A percentile compares a stretch with the other conserved stretches of the same genome.
phyloP scores from a whole-genome alignment of 2,797 vertebrate genomes.

The Crenuchus spilurus region DNA sequence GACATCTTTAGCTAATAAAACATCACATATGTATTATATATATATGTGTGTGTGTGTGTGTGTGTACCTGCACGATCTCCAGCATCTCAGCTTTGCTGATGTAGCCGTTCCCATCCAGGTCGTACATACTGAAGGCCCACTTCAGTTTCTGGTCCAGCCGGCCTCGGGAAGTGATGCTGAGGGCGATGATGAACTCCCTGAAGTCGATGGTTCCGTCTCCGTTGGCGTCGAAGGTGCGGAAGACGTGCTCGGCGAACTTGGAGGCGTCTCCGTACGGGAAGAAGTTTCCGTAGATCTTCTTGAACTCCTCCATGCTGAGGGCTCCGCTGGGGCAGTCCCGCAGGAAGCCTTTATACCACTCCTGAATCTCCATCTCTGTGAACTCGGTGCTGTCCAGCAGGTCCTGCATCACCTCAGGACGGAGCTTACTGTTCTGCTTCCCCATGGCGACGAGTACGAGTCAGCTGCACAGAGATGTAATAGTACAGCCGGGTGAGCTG shows the following conservation, averaged over 20 bases:
- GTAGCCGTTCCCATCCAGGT: slow-evolving; percentile 94
- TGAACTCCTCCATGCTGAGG: slow-evolving; percentile 97
- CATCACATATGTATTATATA: neutral
- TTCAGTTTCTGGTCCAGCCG: slow-evolving; percentile 98
- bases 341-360: slow-evolving; percentile 99
- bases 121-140: slow-evolving; percentile 98
- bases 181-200: slow-evolving; percentile 98
- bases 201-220: slow-evolving; percentile 97
- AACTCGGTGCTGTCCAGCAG: slow-evolving; percentile 98
- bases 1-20: neutral
- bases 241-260: slow-evolving; percentile 97
- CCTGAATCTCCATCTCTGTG: slow-evolving; percentile 96
- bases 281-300: slow-evolving; percentile 99
- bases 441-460: slow-evolving; percentile 83
- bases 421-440: slow-evolving; percentile 99
- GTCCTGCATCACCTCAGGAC: slow-evolving; percentile 98
- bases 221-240: slow-evolving; percentile 97
- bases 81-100: slow-evolving; percentile 99
- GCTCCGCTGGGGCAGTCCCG: slow-evolving; percentile 97
- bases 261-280: slow-evolving; percentile 98
- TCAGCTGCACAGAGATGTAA: slow-evolving; percentile 63
- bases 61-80: slow-evolving; percentile 98
- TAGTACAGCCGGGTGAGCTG: slow-evolving; percentile 44
- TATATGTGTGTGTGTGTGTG: no score
- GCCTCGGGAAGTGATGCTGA: slow-evolving; percentile 94